These are phyloP conservation scores for Diplolepis rosae DNA, from an alignment of 2,888 invertebrate genomes.

Conservation along the genomic window DNA sequence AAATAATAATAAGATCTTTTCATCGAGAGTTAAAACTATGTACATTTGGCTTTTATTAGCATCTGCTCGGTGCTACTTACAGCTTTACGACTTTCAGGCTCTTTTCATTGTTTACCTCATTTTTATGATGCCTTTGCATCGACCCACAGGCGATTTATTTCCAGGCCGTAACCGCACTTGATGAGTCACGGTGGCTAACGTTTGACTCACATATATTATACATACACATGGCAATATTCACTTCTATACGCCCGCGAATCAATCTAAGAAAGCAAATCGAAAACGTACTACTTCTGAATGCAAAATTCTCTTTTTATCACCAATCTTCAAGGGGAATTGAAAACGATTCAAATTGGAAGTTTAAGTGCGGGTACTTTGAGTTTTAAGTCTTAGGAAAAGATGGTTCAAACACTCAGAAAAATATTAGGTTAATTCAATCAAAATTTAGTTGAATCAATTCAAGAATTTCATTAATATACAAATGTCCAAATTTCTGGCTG, in stretches of 20 bases:
- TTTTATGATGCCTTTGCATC: conserved; percentile 47
- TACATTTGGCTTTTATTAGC: neutral
- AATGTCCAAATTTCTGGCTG: too few relatives aligned
- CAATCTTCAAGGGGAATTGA: neutral
- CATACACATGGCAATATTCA: neutral
- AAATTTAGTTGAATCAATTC: too few relatives aligned
- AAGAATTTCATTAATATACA: too few relatives aligned
- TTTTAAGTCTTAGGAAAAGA: neutral
- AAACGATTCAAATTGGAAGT: conserved; percentile 11
- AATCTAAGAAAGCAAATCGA: conserved; percentile 17
- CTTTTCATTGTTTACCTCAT: conserved; percentile 51
- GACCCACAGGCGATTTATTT: conserved; percentile 46
- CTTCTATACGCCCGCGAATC: neutral
- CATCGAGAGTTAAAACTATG: neutral
- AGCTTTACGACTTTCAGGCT: conserved; percentile 49
- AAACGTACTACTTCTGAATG: neutral
- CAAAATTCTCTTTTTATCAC: neutral
- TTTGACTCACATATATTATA: neutral
- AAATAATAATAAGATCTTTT: too few relatives aligned
- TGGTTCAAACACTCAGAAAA: too few relatives aligned
- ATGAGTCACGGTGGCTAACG: conserved; percentile 39
- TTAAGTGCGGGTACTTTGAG: conserved; percentile 1
- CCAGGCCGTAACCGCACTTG: conserved; percentile 37
- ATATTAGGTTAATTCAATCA: too few relatives aligned
- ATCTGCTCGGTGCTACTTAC: conserved; percentile 39